Evolutionary conservation across 30 jellyfish, hydroid and myxozoan species (phyloP), one percentile per base, ranked within the genome.

Genomic region (Pelagia noctiluca): DNA sequence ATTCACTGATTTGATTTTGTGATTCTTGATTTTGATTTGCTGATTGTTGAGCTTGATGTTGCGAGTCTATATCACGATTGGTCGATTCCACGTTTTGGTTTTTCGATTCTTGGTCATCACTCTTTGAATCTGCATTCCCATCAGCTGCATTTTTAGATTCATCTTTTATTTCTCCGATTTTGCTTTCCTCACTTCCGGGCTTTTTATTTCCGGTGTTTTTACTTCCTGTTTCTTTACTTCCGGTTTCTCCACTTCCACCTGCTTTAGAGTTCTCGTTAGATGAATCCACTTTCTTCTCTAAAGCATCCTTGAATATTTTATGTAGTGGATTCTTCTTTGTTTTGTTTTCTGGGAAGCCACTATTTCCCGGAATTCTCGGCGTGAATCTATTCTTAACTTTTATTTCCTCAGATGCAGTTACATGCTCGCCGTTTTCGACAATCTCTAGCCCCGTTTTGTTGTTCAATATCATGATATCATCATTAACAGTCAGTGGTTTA

Each of bases 351-450:
- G 86, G 60, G 21, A 42, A 21, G 33, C 34, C 47, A 2, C 26
- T 19, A 4, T 28, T 48, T 11, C 70, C 80, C n/a, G 92, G 86
- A 31, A 69, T 11, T 28, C 75, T 70, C 26, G 92, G 92, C 4
- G 92, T 82, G 22, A 49, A 82, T 49, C 57, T 37, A 33, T 53
- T 72, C 67, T 50, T 73, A 30, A 42, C 80, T 11, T 66, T 63
- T 25, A 16, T 60, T 25, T 82, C 92, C 0, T 63, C 80, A 30
- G 92, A 80, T 29, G 80, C 49, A 19, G 73, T 86, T n/a, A 82
- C 79, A 38, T 68, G 36, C 53, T 82, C 92, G 12, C 92, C 92
- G 73, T 85, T 68, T 80, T 82, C 92, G 21, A 82, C 86, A 35
- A 46, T 75, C 34, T 69, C 92, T 1, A 66, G 52, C 0, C 86